A percentile compares a stretch with the other conserved stretches of the same genome.
These are phyloP conservation scores for Meta bourneti DNA, from an alignment of 2,888 invertebrate species.

Conservation along the genomic window DNA sequence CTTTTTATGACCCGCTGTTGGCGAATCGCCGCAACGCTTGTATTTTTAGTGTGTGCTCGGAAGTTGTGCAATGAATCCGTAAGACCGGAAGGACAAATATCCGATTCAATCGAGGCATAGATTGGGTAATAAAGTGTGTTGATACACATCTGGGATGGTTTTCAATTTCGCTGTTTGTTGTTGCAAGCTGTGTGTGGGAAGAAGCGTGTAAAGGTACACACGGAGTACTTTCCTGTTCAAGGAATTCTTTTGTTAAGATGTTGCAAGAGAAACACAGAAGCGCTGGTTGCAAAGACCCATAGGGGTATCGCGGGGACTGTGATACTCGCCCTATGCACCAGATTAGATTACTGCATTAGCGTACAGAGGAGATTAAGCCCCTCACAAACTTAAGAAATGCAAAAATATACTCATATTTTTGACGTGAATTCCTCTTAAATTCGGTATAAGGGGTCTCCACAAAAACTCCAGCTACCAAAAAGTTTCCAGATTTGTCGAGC, in stretches of 20 bases:
- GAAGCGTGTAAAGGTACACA: background rate
- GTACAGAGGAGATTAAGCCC: no score
- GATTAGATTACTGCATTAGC: no score
- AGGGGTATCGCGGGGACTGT: no score
- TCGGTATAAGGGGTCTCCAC: no score
- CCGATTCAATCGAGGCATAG: background rate
- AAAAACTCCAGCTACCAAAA: no score
- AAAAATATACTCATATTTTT: no score
- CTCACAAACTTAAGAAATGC: no score
- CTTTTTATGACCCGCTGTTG: constrained; percentile 4
- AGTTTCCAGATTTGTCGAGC: no score
- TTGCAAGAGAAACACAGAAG: background rate
- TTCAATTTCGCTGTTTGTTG: background rate
- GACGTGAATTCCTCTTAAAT: no score
- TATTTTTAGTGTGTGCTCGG: constrained; percentile 3
- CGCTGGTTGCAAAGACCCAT: background rate
- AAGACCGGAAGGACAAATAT: constrained; percentile 33
- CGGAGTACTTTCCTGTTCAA: background rate
- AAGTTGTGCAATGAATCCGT: constrained; percentile 23
- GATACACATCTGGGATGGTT: background rate
- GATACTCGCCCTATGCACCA: no score
- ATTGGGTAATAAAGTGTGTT: constrained; percentile 11
- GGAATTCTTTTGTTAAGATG: background rate
- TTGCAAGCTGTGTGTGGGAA: background rate
- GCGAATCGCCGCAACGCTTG: constrained; percentile 11